These are phyloP conservation scores for Nyctibius bracteatus DNA, from an alignment of 2,113 vertebrate genomes.

Conservation along the genomic window DNA sequence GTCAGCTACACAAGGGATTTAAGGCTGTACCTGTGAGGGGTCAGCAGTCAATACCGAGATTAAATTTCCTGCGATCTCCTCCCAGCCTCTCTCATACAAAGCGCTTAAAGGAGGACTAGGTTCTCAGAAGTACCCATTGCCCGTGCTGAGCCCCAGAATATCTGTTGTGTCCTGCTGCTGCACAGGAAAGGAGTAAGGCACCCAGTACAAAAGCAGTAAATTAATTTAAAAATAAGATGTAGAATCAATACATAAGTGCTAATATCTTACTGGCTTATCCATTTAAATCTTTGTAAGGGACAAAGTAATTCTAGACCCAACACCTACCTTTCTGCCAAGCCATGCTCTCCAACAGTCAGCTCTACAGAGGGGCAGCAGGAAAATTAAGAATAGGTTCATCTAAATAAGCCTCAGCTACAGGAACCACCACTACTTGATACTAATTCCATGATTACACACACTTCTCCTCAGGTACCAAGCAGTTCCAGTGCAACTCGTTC, in stretches of 20 bases:
- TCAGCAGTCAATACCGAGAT: neutral
- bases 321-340: neutral
- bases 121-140: neutral
- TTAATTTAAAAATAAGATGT: neutral
- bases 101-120: neutral
- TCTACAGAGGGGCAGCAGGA: neutral
- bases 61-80: neutral
- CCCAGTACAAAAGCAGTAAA: neutral
- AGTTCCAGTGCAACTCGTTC: accelerated
- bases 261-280: neutral
- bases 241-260: neutral
- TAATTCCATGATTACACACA: neutral
- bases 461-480: neutral
- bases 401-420: neutral
- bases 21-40: neutral
- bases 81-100: neutral
- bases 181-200: neutral
- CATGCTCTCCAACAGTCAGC: neutral
- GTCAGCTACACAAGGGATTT: neutral
- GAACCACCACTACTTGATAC: neutral
- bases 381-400: neutral
- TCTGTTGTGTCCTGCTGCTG: neutral
- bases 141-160: neutral
- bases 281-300: neutral
- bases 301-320: neutral